These are phyloP conservation scores for Anseranas semipalmata DNA, from an alignment of 2,113 vertebrate genomes.

Conservation along the genomic window DNA sequence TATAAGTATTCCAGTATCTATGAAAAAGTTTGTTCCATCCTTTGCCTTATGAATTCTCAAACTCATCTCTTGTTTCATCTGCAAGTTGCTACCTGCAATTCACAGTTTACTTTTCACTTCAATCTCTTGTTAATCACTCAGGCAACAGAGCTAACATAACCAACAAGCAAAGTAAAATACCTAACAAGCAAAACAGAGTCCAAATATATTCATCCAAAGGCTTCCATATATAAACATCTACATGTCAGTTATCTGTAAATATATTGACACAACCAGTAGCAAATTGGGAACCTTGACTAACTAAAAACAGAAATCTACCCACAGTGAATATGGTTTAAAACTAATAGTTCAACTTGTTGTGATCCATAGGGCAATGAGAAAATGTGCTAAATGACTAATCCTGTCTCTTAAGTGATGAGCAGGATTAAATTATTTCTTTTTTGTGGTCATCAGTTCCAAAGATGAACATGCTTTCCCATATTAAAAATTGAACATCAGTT, in stretches of 20 bases:
- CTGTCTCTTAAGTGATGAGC: too few species aligned
- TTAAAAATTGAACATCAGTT: too few species aligned
- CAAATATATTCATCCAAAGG: background rate
- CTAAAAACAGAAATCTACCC: background rate
- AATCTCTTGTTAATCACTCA: background rate
- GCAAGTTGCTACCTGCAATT: background rate
- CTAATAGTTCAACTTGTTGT: too few species aligned
- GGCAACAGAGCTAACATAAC: background rate
- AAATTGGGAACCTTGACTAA: background rate
- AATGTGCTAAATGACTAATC: too few species aligned
- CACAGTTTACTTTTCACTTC: conserved; percentile 5
- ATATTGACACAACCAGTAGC: background rate
- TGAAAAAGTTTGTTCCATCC: background rate
- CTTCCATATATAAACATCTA: background rate
- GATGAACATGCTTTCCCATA: too few species aligned
- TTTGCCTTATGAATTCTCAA: background rate
- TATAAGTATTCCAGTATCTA: background rate
- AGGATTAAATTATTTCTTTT: too few species aligned
- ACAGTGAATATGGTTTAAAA: too few species aligned
- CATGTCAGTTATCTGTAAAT: background rate
- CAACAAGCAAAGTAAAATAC: background rate
- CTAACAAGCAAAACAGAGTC: background rate
- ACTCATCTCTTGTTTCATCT: background rate
- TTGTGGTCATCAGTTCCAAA: too few species aligned
- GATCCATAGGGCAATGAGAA: too few species aligned